Conservation (phyloP, 2,113 vertebrate genomes). For the Nematolebias whitei region DNA sequence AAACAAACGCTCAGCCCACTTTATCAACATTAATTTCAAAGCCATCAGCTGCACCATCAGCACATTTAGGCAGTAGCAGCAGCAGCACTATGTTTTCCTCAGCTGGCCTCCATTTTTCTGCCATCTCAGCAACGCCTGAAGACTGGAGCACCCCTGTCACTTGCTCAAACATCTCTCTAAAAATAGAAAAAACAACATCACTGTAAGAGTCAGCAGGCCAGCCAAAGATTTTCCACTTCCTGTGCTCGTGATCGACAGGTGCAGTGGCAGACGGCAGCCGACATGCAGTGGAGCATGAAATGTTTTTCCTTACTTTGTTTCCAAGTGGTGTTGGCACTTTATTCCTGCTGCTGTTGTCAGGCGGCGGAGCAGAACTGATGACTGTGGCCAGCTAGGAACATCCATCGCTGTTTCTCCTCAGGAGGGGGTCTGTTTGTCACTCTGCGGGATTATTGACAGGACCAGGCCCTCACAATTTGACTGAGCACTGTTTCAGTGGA, state of each 20-base stretch:
- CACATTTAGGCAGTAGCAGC: conserved; percentile 26
- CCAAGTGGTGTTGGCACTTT: neutral
- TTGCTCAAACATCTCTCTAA: conserved; percentile 25
- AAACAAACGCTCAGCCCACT: conserved; percentile 51
- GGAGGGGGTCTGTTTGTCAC: conserved; percentile 52
- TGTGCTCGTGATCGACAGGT: conserved; percentile 55
- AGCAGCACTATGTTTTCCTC: conserved; percentile 39
- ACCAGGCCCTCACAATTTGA: conserved; percentile 8
- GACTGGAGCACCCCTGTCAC: neutral
- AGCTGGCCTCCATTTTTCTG: conserved; percentile 61
- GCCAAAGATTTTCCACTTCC: conserved; percentile 44
- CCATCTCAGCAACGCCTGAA: conserved; percentile 56
- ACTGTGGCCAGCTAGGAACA: conserved; percentile 27
- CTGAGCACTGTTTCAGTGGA: conserved; percentile 14
- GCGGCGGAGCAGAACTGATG: conserved; percentile 44
- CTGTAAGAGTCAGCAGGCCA: conserved; percentile 3
- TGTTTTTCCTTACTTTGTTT: conserved; percentile 14
- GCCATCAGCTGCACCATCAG: conserved; percentile 66
- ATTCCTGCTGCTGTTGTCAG: conserved; percentile 8
- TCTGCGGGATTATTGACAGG: conserved; percentile 44
- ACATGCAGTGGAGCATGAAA: conserved; percentile 7
- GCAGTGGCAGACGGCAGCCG: neutral
- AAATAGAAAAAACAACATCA: neutral
- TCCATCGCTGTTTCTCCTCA: conserved; percentile 20
- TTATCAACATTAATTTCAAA: conserved; percentile 75